These are phyloP conservation scores for Andrena chrysosceles DNA, from an alignment of 2,888 invertebrate genomes.

Conservation along the genomic window DNA sequence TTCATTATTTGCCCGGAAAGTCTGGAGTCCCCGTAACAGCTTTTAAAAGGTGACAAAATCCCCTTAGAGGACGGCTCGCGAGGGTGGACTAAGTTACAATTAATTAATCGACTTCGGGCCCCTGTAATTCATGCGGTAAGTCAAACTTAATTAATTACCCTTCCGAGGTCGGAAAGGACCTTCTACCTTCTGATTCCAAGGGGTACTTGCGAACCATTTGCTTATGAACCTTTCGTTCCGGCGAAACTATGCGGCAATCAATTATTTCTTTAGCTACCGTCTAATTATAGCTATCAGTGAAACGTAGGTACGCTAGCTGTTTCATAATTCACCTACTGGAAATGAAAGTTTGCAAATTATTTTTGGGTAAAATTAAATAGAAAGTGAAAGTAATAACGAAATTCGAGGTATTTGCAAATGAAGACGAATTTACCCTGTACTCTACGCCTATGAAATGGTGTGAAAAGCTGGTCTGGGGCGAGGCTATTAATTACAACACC, in stretches of 20 bases:
- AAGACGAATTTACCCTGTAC: constrained; percentile 21
- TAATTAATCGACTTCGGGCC: constrained; percentile 82
- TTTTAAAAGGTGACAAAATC: constrained; percentile 83
- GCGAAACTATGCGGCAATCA: constrained; percentile 12
- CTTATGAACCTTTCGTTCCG: constrained; percentile 25
- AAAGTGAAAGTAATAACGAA: neutral
- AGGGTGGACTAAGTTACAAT: constrained; percentile 80
- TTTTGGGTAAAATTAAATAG: neutral
- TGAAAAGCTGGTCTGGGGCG: constrained; percentile 49
- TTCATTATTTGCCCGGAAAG: constrained; percentile 60
- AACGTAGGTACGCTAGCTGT: neutral
- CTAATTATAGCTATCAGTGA: neutral
- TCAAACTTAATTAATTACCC: constrained; percentile 84
- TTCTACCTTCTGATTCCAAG: constrained; percentile 56
- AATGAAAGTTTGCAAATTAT: neutral
- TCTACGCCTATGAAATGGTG: constrained; percentile 46
- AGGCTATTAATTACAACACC: constrained; percentile 77
- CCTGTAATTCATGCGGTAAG: constrained; percentile 83
- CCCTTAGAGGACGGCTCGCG: constrained; percentile 67
- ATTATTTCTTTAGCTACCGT: constrained; percentile 18
- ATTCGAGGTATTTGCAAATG: neutral
- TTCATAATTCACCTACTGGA: neutral
- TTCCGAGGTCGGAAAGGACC: constrained; percentile 49
- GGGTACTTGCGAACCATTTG: constrained; percentile 48
- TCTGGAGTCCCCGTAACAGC: constrained; percentile 56